These are phyloP conservation scores for Muscicapa adusta DNA, from an alignment of 2,113 vertebrate genomes.

Conservation along the genomic window DNA sequence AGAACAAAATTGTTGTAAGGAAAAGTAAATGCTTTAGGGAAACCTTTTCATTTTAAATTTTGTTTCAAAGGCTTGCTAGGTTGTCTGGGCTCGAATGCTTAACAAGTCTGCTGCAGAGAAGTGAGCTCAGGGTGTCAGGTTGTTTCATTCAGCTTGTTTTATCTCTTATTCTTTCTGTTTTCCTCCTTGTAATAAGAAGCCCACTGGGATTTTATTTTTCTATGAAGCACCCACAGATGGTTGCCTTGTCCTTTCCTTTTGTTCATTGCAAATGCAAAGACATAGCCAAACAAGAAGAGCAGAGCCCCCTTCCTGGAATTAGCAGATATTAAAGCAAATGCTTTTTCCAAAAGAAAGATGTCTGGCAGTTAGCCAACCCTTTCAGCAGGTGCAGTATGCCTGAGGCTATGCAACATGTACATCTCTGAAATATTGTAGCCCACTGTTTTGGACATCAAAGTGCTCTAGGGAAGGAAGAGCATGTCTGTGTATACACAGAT, in stretches of 20 bases:
- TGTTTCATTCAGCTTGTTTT: not conserved
- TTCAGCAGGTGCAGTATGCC: constrained; percentile 44
- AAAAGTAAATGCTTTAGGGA: not conserved
- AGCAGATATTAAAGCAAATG: constrained; percentile 44
- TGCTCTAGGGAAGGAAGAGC: not conserved
- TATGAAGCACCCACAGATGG: not conserved
- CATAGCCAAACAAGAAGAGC: constrained; percentile 26
- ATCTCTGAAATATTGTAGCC: constrained; percentile 8
- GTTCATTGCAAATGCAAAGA: not conserved
- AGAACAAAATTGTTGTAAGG: not conserved
- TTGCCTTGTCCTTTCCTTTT: constrained; percentile 4
- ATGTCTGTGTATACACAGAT: not conserved
- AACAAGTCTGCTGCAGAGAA: not conserved
- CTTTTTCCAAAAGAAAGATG: not conserved
- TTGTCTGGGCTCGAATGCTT: not conserved
- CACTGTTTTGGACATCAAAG: constrained; percentile 14
- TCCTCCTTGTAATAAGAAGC: not conserved
- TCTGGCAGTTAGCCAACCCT: constrained; percentile 33
- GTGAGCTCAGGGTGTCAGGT: not conserved
- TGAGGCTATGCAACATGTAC: not conserved
- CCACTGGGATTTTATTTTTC: not conserved
- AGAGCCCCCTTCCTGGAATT: constrained; percentile 27
- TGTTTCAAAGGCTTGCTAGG: not conserved
- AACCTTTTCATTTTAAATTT: constrained; percentile 13
- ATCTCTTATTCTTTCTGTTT: not conserved